phyloP scores from a whole-genome alignment of 2,797 vertebrate species.

The Fratercula arctica region DNA sequence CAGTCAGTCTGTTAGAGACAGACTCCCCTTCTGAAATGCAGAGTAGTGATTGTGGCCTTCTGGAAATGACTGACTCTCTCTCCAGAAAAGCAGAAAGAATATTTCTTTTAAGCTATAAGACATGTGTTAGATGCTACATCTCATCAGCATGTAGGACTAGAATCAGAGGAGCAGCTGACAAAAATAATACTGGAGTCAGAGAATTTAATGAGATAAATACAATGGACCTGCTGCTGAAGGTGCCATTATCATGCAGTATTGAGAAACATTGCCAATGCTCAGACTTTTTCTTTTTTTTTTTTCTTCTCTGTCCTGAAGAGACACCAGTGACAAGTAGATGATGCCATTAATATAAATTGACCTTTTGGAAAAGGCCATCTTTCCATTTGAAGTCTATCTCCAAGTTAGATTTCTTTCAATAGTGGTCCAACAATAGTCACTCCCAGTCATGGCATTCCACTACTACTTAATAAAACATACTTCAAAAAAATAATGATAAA shows the following conservation, averaged over 20 bases:
- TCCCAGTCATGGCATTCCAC: not conserved
- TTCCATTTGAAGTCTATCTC: not conserved
- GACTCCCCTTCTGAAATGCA: not conserved
- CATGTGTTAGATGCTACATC: not conserved
- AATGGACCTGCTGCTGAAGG: not conserved
- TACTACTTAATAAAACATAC: not conserved
- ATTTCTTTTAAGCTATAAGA: not conserved
- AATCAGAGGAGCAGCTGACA: not conserved
- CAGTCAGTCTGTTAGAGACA: not conserved
- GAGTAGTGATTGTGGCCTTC: not conserved
- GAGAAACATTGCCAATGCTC: not conserved
- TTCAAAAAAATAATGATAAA: not conserved
- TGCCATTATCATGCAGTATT: not conserved
- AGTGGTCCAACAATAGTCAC: not conserved
- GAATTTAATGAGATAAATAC: not conserved
- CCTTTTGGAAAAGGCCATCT: not conserved
- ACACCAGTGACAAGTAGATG: not conserved
- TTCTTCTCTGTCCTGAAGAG: not conserved
- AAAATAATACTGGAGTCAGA: not conserved
- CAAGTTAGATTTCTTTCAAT: not conserved
- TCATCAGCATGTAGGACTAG: not conserved
- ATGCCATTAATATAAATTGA: not conserved
- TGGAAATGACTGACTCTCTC: not conserved
- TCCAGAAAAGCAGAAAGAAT: not conserved
- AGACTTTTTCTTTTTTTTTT: not conserved